Conservation (phyloP, 2,888 invertebrate species). For the Sinodicranocentrus sp. region DNA sequence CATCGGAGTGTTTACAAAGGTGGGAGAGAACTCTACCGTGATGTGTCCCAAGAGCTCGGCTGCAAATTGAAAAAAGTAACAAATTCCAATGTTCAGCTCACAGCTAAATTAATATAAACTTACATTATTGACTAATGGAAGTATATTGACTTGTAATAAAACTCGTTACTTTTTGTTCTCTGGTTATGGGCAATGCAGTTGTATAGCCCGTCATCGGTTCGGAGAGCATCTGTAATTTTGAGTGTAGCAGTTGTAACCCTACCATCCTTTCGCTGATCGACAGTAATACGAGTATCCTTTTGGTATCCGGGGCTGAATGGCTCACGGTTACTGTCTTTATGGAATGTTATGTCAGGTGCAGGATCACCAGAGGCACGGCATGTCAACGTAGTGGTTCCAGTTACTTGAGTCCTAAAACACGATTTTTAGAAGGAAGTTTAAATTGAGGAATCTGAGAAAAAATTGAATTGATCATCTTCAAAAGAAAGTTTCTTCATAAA, state of each 20-base stretch:
- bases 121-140: too few relatives aligned
- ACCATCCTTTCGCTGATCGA: conserved; percentile 78
- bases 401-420: conserved; percentile 72
- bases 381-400: conserved; percentile 70
- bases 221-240: conserved; percentile 84
- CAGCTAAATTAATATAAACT: too few relatives aligned
- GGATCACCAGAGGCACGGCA: conserved; percentile 91
- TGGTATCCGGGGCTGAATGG: conserved; percentile 84
- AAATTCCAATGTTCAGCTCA: too few relatives aligned
- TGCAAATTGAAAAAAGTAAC: conserved; percentile 37
- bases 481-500: neutral
- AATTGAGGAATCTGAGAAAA: too few relatives aligned
- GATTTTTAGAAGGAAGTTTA: too few relatives aligned
- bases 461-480: too few relatives aligned
- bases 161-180: conserved; percentile 76
- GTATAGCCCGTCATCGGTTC: conserved; percentile 90
- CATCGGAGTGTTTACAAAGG: conserved; percentile 85
- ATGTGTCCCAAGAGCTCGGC: conserved; percentile 90
- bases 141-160: too few relatives aligned
- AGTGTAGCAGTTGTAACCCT: conserved; percentile 84
- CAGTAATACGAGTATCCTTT: conserved; percentile 83
- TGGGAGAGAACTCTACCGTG: conserved; percentile 89
- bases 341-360: conserved; percentile 87
- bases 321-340: conserved; percentile 85
- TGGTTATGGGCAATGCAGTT: conserved; percentile 88